Percentiles rank a stretch among this genome's conserved stretches.
Evolutionary conservation across 2,797 vertebrate genomes (phyloP).

Genomic region (Molossus alvarezi): DNA sequence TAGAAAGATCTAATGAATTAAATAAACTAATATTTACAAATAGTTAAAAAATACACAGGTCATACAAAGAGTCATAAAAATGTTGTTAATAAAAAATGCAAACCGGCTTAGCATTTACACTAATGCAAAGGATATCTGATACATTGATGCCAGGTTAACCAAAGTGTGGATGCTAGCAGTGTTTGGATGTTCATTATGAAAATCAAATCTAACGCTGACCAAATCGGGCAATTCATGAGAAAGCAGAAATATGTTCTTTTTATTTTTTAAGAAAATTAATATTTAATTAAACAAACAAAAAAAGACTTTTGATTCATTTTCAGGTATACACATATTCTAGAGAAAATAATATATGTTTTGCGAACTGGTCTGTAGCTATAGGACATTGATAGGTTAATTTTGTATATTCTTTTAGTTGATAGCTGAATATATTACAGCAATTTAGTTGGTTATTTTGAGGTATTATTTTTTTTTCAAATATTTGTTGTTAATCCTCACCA

Average conservation of each 20-base stretch:
- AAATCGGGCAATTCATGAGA: not conserved
- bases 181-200: not conserved
- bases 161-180: not conserved
- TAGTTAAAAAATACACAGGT: not conserved
- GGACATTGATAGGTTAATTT: not conserved
- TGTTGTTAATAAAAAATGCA: not conserved
- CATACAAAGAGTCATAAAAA: not conserved
- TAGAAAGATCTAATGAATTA: not conserved
- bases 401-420: not conserved
- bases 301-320: not conserved
- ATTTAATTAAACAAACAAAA: not conserved
- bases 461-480: not conserved
- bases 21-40: conserved; percentile 2
- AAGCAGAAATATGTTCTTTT: not conserved
- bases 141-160: not conserved
- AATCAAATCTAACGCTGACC: not conserved
- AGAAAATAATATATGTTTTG: not conserved
- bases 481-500: too few relatives aligned
- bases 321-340: not conserved
- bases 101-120: not conserved
- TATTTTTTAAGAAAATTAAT: not conserved
- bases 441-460: not conserved
- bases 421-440: not conserved
- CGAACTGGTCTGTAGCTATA: not conserved
- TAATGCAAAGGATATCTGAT: not conserved